A percentile compares a stretch with the other conserved stretches of the same genome.
phyloP scores from a whole-genome alignment of 2,797 vertebrate genomes.

The Tokudaia muenninki region DNA sequence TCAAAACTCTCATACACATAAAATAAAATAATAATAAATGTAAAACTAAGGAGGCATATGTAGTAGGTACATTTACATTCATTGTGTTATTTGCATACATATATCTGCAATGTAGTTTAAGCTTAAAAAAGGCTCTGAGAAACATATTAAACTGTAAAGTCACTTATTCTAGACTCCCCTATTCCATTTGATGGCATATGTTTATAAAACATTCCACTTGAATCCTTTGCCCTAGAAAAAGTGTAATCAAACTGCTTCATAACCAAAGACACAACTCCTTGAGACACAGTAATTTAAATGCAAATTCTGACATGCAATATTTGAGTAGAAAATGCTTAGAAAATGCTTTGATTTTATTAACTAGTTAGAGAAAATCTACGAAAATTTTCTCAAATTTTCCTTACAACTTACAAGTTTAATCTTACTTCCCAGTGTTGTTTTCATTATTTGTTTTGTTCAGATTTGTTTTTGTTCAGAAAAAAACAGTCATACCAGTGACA shows the following conservation, averaged over 20 bases:
- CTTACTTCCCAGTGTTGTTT: background rate
- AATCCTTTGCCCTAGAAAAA: conserved; percentile 31
- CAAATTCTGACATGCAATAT: background rate
- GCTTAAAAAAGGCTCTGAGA: background rate
- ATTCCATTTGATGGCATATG: background rate
- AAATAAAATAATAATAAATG: background rate
- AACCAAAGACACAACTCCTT: background rate
- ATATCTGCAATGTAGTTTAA: background rate
- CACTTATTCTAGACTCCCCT: background rate
- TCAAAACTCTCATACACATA: background rate
- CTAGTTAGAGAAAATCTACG: background rate
- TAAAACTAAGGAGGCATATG: background rate
- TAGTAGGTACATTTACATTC: background rate
- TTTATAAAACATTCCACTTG: conserved; percentile 31
- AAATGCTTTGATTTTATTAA: conserved; percentile 62
- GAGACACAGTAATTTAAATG: background rate
- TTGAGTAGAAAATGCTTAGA: conserved; percentile 32
- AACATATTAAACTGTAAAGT: background rate
- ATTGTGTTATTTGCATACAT: background rate
- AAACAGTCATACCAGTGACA: background rate
- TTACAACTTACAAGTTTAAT: background rate
- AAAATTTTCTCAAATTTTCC: background rate
- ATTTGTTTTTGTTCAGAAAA: background rate
- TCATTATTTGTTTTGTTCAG: background rate
- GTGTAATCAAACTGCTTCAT: background rate